A percentile compares a stretch with the other conserved stretches of the same genome.
These are phyloP conservation scores for Macroramphosus scolopax DNA, from an alignment of 2,797 vertebrate species.

Conservation along the genomic window DNA sequence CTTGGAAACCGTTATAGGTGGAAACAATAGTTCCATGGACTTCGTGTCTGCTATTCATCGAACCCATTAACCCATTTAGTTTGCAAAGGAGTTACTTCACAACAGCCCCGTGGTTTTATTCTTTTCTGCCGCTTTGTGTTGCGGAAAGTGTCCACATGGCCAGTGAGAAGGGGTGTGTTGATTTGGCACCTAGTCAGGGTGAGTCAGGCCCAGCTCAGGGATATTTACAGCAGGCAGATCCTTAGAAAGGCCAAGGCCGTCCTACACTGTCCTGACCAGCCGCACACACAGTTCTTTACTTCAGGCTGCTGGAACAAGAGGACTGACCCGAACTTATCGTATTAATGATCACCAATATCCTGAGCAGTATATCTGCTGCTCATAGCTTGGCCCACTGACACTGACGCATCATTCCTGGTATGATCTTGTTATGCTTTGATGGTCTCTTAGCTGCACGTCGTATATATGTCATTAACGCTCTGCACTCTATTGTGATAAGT, in stretches of 20 bases:
- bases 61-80: too few species aligned
- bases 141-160: slow-evolving; percentile 1
- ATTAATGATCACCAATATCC: neutral
- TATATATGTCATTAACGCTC: too few species aligned
- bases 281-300: slow-evolving; percentile 8
- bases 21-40: too few species aligned
- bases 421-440: neutral
- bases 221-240: slow-evolving; percentile 54
- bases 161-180: slow-evolving; percentile 6
- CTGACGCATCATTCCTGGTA: neutral
- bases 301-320: slow-evolving; percentile 3
- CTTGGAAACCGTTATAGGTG: too few species aligned
- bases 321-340: neutral
- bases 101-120: neutral
- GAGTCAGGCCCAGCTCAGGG: slow-evolving; percentile 57
- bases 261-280: slow-evolving; percentile 37
- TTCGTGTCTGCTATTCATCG: too few species aligned
- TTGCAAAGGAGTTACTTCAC: neutral
- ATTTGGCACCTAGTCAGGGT: slow-evolving; percentile 26
- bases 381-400: neutral
- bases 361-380: neutral
- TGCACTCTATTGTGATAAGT: too few species aligned
- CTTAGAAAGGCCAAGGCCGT: slow-evolving; percentile 50
- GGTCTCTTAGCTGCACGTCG: neutral
- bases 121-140: neutral